Evolutionary conservation across 1,140 invertebrate species (phyloP), one percentile per base, ranked within the genome.

Genomic region (Vanessa atalanta): DNA sequence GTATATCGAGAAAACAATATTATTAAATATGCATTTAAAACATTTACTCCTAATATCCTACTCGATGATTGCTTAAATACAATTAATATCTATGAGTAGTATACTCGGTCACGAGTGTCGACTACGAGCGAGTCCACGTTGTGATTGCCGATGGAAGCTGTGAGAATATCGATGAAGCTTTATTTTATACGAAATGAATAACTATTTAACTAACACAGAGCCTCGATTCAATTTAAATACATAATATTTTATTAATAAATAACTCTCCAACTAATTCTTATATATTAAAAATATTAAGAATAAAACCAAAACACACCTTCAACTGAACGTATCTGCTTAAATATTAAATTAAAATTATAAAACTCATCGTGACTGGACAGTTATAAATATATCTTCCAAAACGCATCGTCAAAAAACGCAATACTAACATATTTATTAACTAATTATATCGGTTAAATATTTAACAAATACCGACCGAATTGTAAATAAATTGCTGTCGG

Each of bases 211-310:
- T 43, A 43, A 50, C 9, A 23, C 20, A 9, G 20, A 15, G 20
- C 20, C 16, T 13, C 3, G 53, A 55, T 20, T 55, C 20, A 55
- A 55, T 57, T 13, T 23, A 13, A 57, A 26, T 23, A 57, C 15
- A 23, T 57, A 16, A 43, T 55, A 55, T 55, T n/a, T 50, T 50
- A 50, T 15, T 50, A 55, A 55, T 55, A 55, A 15, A 57, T 57
- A 57, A 57, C 53, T 23, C 53, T 16, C 20, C 9, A 53, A 16
- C n/a, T 16, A 53, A 53, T 53, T 53, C 37, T 43, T 43, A 43
- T 1, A 43, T 43, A 8, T 37, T 5, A 37, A 37, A 37, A 37
- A 4, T 37, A 37, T 43, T 43, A 57, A 57, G 20, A 51, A 48
- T 1, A 48, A 23, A 23, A 57, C 53, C 16, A 20, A 57, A 57